Percentiles rank a stretch among this genome's conserved stretches.
Evolutionary conservation across 2,797 vertebrate species (phyloP).

Genomic region (Anolis apletophallus): DNA sequence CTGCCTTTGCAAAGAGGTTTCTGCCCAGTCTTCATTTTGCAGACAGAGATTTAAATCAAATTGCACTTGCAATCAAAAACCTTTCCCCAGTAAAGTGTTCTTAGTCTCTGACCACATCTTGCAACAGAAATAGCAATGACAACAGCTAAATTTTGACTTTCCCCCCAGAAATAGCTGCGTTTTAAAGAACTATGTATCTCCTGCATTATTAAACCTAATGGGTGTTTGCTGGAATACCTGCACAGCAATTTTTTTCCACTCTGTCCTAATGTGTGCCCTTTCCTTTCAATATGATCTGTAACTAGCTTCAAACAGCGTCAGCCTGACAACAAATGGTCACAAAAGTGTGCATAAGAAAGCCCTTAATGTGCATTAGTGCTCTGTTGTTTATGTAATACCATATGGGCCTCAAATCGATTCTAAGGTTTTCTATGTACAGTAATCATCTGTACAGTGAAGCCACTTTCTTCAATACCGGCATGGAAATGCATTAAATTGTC

Average conservation of each 20-base stretch:
- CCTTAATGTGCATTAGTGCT: no score
- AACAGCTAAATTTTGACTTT: not conserved
- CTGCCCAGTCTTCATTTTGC: not conserved
- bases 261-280: not conserved
- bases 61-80: not conserved
- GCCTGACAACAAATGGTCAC: no score
- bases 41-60: not conserved
- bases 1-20: not conserved
- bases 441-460: no score
- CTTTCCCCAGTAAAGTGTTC: no score
- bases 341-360: no score
- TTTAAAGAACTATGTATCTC: not conserved
- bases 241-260: not conserved
- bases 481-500: no score
- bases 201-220: constrained; percentile 27
- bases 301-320: not conserved
- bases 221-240: not conserved
- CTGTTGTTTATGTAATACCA: no score
- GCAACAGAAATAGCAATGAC: not conserved
- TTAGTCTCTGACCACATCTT: not conserved
- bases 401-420: no score
- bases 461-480: no score
- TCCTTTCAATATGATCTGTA: not conserved
- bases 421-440: no score
- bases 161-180: not conserved